Evolutionary conservation across 2,113 vertebrate genomes (phyloP).

Genomic region (Ammospiza caudacuta): DNA sequence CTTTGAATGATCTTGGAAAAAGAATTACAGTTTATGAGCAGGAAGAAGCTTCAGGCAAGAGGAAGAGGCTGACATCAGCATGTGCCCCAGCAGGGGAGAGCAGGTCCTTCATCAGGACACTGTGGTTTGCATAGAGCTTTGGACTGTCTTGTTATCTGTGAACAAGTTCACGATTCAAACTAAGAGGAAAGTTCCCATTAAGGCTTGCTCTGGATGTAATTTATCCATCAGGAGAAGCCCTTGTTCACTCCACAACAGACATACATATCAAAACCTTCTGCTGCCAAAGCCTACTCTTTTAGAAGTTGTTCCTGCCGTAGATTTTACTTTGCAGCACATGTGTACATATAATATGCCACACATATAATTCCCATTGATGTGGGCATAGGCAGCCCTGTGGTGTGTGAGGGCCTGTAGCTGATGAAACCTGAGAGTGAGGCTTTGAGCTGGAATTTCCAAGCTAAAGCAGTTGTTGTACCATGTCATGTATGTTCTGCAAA

Average conservation of each 20-base stretch:
- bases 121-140: neutral
- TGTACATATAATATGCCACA: too few species aligned
- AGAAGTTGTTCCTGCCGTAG: neutral
- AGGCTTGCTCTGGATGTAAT: neutral
- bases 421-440: neutral
- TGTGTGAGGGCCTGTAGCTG: accelerated
- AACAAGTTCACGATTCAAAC: neutral
- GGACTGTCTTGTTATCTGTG: neutral
- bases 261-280: neutral
- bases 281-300: neutral
- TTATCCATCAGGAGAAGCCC: neutral
- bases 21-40: neutral
- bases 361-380: neutral
- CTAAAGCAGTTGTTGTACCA: neutral
- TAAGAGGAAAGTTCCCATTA: neutral
- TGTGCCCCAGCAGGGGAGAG: accelerated
- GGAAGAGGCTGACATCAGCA: neutral
- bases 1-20: neutral
- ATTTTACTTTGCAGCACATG: neutral
- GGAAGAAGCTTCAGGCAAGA: neutral
- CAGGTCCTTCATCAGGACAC: neutral
- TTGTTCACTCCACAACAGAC: neutral
- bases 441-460: neutral
- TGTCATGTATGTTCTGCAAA: neutral
- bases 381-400: neutral